phyloP scores from a whole-genome alignment of 2,888 invertebrate genomes.

The Apoderus coryli region DNA sequence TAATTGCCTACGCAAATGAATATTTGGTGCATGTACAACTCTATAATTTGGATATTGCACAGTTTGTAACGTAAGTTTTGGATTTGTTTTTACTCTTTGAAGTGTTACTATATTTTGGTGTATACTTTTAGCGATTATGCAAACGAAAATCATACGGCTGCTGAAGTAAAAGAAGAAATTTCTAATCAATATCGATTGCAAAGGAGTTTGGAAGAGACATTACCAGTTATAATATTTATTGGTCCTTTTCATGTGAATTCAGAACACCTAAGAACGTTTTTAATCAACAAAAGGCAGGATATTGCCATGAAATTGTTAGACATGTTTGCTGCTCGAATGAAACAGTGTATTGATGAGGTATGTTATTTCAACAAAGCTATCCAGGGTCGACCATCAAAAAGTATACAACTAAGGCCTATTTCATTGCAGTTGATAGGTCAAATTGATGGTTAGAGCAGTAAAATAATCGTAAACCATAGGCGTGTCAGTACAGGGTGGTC shows the following conservation, averaged over 20 bases:
- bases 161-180: slow-evolving; percentile 59
- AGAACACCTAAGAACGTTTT: slow-evolving; percentile 46
- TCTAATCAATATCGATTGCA: slow-evolving; percentile 50
- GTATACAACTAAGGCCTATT: too few species aligned
- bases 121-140: slow-evolving; percentile 34
- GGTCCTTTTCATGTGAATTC: slow-evolving; percentile 64
- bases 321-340: slow-evolving; percentile 56
- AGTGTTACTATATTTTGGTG: slow-evolving; percentile 9
- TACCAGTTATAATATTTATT: slow-evolving; percentile 60
- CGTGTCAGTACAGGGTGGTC: too few species aligned
- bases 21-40: slow-evolving; percentile 50
- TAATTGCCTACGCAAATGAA: slow-evolving; percentile 56
- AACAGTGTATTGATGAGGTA: slow-evolving; percentile 43
- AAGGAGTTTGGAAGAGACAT: slow-evolving; percentile 44
- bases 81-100: slow-evolving; percentile 1
- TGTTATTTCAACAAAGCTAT: too few species aligned
- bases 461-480: too few species aligned
- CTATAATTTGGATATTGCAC: slow-evolving; percentile 43
- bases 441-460: too few species aligned
- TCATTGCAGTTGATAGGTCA: too few species aligned
- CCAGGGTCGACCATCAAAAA: too few species aligned
- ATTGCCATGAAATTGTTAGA: slow-evolving; percentile 52
- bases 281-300: slow-evolving; percentile 57
- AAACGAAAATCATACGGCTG: slow-evolving; percentile 46
- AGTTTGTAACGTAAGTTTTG: slow-evolving; percentile 51